Evolutionary conservation across 2,113 vertebrate genomes (phyloP).

Genomic region (Carollia perspicillata): DNA sequence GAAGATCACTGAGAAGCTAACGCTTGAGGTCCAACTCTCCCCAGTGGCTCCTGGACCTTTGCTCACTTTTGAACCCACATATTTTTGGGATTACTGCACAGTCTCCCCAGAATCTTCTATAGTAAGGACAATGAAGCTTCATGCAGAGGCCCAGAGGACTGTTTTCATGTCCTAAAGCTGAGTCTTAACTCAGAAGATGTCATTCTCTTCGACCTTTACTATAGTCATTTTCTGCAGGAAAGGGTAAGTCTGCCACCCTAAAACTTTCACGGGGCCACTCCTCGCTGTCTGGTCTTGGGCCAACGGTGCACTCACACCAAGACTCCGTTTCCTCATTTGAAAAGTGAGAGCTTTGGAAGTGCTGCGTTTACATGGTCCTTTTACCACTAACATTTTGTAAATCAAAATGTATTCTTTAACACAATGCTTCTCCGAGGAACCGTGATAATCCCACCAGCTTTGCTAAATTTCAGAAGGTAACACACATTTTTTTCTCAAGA

Average conservation of each 20-base stretch:
- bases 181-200: background rate
- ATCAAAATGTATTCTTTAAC: constrained; percentile 31
- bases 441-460: background rate
- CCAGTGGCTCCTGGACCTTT: background rate
- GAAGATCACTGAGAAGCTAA: background rate
- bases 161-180: background rate
- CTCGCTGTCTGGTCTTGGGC: background rate
- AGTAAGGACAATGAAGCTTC: background rate
- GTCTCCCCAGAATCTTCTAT: background rate
- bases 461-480: constrained; percentile 54
- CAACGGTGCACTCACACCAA: background rate
- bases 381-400: background rate
- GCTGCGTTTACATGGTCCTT: background rate
- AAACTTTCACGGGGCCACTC: background rate
- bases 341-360: background rate
- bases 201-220: background rate
- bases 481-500: background rate
- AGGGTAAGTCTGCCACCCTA: background rate
- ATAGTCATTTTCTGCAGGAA: background rate
- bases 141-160: background rate
- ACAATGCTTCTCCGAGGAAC: constrained; percentile 13
- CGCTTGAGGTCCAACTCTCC: background rate
- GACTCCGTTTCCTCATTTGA: background rate
- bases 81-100: background rate
- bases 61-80: background rate